Conservation (phyloP, 2,797 vertebrate genomes). For the Pteropus rufus region DNA sequence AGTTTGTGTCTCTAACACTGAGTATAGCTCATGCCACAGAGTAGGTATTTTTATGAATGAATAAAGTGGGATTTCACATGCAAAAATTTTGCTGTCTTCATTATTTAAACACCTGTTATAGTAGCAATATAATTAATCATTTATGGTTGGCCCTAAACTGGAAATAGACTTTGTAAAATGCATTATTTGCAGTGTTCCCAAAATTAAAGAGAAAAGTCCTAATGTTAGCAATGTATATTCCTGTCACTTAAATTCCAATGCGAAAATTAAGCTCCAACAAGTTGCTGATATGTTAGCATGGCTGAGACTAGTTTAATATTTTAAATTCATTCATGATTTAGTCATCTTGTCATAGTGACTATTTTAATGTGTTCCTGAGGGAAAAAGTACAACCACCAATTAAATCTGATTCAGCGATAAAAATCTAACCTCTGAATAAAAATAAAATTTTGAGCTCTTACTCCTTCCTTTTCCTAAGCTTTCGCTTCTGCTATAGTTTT, state of each 20-base stretch:
- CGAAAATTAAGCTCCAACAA: slow-evolving; percentile 64
- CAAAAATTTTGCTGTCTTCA: neutral
- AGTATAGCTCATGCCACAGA: neutral
- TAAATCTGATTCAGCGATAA: slow-evolving; percentile 45
- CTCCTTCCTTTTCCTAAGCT: neutral
- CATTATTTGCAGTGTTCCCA: neutral
- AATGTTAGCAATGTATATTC: neutral
- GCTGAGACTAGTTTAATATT: slow-evolving; percentile 53
- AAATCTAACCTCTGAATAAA: slow-evolving; percentile 28
- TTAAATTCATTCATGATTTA: slow-evolving; percentile 70
- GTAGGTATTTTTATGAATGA: neutral
- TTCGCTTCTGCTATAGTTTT: neutral
- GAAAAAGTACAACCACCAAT: slow-evolving; percentile 64
- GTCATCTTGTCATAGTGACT: slow-evolving; percentile 38
- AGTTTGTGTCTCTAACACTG: neutral
- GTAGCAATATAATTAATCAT: neutral
- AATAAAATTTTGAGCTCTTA: neutral
- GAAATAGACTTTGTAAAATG: neutral
- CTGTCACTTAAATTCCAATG: slow-evolving; percentile 18
- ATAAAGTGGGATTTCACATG: neutral
- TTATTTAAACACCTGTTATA: slow-evolving; percentile 8
- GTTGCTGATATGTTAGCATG: slow-evolving; percentile 53
- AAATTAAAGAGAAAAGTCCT: slow-evolving; percentile 11
- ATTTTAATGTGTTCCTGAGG: slow-evolving; percentile 68
- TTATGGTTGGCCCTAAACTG: neutral